These are phyloP conservation scores for Leptopilina syphax DNA, from an alignment of 2,888 invertebrate genomes.

Conservation along the genomic window DNA sequence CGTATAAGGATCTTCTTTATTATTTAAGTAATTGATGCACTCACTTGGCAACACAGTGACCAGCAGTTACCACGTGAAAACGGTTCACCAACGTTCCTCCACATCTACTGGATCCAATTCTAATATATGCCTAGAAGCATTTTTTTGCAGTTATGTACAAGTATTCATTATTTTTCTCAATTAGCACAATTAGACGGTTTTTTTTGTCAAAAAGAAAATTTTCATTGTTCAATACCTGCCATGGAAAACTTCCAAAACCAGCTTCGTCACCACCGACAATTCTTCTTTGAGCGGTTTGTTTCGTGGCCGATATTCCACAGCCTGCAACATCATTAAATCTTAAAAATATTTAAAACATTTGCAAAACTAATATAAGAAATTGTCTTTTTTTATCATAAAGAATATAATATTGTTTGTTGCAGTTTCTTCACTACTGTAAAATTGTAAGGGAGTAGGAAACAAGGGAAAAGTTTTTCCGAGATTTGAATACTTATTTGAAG, in stretches of 20 bases:
- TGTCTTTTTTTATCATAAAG: too few species aligned
- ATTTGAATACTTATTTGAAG: too few species aligned
- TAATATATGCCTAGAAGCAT: slow-evolving; percentile 85
- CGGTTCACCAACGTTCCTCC: slow-evolving; percentile 94
- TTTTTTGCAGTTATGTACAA: not conserved
- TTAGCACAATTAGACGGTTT: too few species aligned
- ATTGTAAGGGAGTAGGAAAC: too few species aligned
- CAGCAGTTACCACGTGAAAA: slow-evolving; percentile 94
- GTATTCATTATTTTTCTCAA: too few species aligned
- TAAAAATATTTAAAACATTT: not conserved
- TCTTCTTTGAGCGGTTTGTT: slow-evolving; percentile 91
- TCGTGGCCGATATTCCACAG: slow-evolving; percentile 91
- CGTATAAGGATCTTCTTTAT: too few species aligned
- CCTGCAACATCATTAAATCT: slow-evolving; percentile 78
- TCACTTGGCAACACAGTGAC: slow-evolving; percentile 92
- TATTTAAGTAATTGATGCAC: slow-evolving; percentile 49
- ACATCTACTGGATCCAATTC: slow-evolving; percentile 95
- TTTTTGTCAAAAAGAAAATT: too few species aligned
- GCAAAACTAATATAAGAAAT: too few species aligned
- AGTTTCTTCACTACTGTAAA: too few species aligned
- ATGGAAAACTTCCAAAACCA: slow-evolving; percentile 95
- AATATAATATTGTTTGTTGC: too few species aligned
- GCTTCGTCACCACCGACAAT: slow-evolving; percentile 97
- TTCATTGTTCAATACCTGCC: slow-evolving; percentile 83
- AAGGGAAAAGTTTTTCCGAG: too few species aligned